Conservation (phyloP, 92 coral and sea anemone species). For the Zoanthus solanderi region DNA sequence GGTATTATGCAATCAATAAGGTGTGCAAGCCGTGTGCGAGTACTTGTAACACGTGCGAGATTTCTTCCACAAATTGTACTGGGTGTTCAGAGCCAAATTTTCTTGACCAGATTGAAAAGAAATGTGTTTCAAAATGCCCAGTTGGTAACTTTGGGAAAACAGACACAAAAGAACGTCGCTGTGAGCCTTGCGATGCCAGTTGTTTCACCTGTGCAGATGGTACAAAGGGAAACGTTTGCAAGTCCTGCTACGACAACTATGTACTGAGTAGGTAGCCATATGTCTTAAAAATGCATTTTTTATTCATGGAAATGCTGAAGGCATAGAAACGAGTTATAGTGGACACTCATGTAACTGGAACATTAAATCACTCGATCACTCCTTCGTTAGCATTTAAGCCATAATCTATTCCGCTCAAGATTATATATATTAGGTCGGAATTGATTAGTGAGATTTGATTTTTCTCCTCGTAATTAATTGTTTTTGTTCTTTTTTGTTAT, state of each 20-base stretch:
- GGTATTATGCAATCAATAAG: slow-evolving; percentile 57
- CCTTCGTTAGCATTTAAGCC: too few relatives aligned
- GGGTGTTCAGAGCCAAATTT: slow-evolving; percentile 60
- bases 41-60: slow-evolving; percentile 56
- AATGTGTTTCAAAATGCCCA: slow-evolving; percentile 77
- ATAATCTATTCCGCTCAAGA: too few relatives aligned
- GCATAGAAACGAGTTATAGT: too few relatives aligned
- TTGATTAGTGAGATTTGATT: too few relatives aligned
- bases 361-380: too few relatives aligned
- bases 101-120: slow-evolving; percentile 16
- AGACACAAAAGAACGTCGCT: slow-evolving; percentile 37
- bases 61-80: slow-evolving; percentile 53
- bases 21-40: slow-evolving; percentile 65
- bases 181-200: slow-evolving; percentile 59
- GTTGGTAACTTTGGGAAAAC: slow-evolving; percentile 77
- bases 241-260: slow-evolving; percentile 67
- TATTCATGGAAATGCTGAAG: too few relatives aligned
- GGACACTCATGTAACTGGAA: too few relatives aligned
- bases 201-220: slow-evolving; percentile 84
- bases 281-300: too few relatives aligned
- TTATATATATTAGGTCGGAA: too few relatives aligned
- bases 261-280: slow-evolving; percentile 68
- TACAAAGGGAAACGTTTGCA: slow-evolving; percentile 63
- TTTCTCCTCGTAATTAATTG: too few relatives aligned
- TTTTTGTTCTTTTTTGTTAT: too few relatives aligned